Base-by-base conservation (phyloP, 1,140 invertebrate genomes). In the Nephila pilipes region DNA sequence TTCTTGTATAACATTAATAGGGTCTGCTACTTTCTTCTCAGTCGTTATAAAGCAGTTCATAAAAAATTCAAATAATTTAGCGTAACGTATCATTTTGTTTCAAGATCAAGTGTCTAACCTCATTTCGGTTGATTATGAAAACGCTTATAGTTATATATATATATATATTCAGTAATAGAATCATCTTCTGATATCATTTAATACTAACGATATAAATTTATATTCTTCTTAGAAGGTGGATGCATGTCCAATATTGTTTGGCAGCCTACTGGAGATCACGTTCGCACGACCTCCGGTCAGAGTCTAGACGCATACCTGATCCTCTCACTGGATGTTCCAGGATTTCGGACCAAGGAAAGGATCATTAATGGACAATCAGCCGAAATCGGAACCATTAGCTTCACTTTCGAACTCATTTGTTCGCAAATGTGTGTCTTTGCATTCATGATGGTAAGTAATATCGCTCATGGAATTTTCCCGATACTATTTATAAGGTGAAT, bases 371-470 rank as follows among this genome's bases (percentile, higher is more conserved):
- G 96, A 0, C 95, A 95, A 81, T 94, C 95, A n/a, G 94, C 94
- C n/a, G 95, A 95, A 85, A 95, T 96, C 6, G 96, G 96, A 22
- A 94, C 95, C 32, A 94, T 97, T 10, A 95, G 94, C 6, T 97
- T 97, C 94, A 95, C 95, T 14, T 96, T 97, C 94, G 95, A 96
- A 93, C 94, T 96, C n/a, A 94, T 95, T n/a, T 97, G 96, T 94
- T 93, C 94, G 2, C 94, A 94, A 16, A 94, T 95, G 55, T 96
- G 96, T 94, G 95, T 96, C 93, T 95, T 96, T 90, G 94, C 96
- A n/a, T 96, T 97, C 85, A 95, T 96, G 95, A 95, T 92, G 89
- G 75, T 93, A 93, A 91, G 57, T 29, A 55, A 25, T 5, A 25
- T 22, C 60, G 6, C n/a, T 10, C 12, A 10, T 46, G 6, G 46